phyloP scores from a whole-genome alignment of 2,113 vertebrate species.

The Aegypius monachus region DNA sequence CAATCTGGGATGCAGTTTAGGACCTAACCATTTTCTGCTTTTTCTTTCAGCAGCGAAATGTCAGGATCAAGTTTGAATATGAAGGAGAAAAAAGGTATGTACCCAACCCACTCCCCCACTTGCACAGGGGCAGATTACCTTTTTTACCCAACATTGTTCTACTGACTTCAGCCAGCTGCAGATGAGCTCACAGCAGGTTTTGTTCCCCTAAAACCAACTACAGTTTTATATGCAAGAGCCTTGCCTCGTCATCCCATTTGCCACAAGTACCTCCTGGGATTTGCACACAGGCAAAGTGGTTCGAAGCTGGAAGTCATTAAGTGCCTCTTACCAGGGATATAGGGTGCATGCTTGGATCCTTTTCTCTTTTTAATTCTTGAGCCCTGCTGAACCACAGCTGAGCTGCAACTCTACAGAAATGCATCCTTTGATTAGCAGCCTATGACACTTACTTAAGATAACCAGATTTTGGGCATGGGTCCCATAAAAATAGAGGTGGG shows the following conservation, averaged over 20 bases:
- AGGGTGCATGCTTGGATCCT: not conserved
- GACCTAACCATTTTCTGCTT: not conserved
- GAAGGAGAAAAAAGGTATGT: slow-evolving; percentile 91
- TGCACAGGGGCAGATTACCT: not conserved
- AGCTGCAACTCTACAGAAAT: not conserved
- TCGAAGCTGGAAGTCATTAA: slow-evolving; percentile 22
- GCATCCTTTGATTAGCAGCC: slow-evolving; percentile 36
- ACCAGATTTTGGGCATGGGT: slow-evolving; percentile 56
- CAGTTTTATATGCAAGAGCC: not conserved
- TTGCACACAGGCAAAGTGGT: not conserved
- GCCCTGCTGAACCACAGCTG: not conserved
- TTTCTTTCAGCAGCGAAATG: slow-evolving; percentile 75
- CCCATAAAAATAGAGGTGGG: slow-evolving; percentile 57
- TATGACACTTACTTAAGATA: slow-evolving; percentile 57
- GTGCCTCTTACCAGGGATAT: not conserved
- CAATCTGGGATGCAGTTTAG: not conserved
- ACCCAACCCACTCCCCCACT: not conserved
- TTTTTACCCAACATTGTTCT: not conserved
- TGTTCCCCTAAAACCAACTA: not conserved
- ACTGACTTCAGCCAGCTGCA: not conserved
- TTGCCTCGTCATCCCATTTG: not conserved
- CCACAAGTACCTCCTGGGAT: not conserved
- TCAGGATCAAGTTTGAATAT: slow-evolving; percentile 93
- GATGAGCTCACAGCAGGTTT: slow-evolving; percentile 16
- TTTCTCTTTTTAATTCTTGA: not conserved